Conservation (phyloP, 2,888 invertebrate species). For the Beris chalybata region DNA sequence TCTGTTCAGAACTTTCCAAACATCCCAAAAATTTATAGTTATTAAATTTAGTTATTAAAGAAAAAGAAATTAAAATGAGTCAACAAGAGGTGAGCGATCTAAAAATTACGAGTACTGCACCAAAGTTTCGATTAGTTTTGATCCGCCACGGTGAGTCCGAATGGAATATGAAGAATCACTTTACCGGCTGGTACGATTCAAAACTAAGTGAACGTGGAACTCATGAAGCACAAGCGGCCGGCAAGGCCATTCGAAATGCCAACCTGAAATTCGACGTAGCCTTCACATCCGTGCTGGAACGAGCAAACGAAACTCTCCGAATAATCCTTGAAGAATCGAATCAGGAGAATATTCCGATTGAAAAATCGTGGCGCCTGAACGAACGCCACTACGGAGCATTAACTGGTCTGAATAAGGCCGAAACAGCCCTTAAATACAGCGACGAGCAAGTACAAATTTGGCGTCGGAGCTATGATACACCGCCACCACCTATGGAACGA, state of each 20-base stretch:
- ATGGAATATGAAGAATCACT: slow-evolving; percentile 69
- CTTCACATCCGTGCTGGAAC: slow-evolving; percentile 72
- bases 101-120: too few species aligned
- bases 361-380: slow-evolving; percentile 76
- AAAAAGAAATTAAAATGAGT: too few species aligned
- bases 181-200: slow-evolving; percentile 71
- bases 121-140: slow-evolving; percentile 55
- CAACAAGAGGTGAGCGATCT: too few species aligned
- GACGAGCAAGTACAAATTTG: slow-evolving; percentile 71
- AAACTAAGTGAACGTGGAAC: slow-evolving; percentile 66
- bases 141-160: slow-evolving; percentile 69
- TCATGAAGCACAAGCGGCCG: slow-evolving; percentile 58
- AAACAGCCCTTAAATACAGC: slow-evolving; percentile 78
- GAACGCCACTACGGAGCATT: slow-evolving; percentile 81
- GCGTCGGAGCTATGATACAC: slow-evolving; percentile 76
- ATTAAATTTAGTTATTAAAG: too few species aligned
- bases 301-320: slow-evolving; percentile 72
- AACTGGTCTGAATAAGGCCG: slow-evolving; percentile 74
- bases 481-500: slow-evolving; percentile 75
- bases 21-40: too few species aligned
- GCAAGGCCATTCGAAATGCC: slow-evolving; percentile 66
- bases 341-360: slow-evolving; percentile 65
- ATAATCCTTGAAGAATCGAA: slow-evolving; percentile 65
- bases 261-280: slow-evolving; percentile 72
- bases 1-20: too few species aligned